Evolutionary conservation across 2,888 invertebrate species (phyloP).

Genomic region (Philereme transversata): DNA sequence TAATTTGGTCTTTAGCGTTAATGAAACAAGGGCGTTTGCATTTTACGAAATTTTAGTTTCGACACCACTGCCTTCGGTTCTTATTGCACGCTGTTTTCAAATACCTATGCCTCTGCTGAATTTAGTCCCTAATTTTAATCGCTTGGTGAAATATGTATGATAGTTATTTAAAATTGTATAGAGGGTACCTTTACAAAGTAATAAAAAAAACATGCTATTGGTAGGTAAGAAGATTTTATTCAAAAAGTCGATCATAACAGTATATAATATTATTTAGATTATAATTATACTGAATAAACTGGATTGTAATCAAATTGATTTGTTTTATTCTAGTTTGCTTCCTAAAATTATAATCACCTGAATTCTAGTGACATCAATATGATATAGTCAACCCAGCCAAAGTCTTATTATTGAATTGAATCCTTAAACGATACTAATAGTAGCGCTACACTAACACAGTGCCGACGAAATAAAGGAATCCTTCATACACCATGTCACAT

Average conservation of each 20-base stretch:
- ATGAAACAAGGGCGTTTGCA: no score
- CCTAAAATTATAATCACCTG: constrained; percentile 10
- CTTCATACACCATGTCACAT: no score
- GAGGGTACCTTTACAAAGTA: neutral
- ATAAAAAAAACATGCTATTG: constrained; percentile 1
- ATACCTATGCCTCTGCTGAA: no score
- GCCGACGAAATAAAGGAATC: no score
- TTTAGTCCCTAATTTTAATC: no score
- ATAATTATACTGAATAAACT: constrained; percentile 24
- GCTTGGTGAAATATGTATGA: neutral
- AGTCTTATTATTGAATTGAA: neutral
- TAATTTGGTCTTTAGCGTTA: no score
- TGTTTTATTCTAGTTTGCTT: constrained; percentile 20
- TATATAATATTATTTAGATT: constrained; percentile 19
- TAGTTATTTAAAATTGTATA: neutral
- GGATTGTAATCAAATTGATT: constrained; percentile 18
- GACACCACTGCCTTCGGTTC: no score
- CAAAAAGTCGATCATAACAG: constrained; percentile 13
- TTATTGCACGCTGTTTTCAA: no score
- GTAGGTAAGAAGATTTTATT: constrained; percentile 28
- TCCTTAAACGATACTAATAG: neutral
- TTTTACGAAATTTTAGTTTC: no score
- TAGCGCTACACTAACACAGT: neutral
- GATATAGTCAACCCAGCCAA: constrained; percentile 4
- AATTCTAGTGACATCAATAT: constrained; percentile 6